Evolutionary conservation across 1,140 invertebrate species (phyloP), one percentile per base, ranked within the genome.

Genomic region (Oppia nitens): DNA sequence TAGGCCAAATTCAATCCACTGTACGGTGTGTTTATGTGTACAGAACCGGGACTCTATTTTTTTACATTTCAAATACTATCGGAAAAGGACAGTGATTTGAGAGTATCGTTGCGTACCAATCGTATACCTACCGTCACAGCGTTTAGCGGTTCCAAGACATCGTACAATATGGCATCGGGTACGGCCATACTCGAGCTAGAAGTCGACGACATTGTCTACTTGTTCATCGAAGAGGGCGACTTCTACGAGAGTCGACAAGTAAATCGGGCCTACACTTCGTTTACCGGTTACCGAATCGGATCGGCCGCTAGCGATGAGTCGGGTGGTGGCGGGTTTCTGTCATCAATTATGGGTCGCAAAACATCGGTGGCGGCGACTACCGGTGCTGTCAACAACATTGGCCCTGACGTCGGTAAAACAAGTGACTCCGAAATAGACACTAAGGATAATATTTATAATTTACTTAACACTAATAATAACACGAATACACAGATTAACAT

Each of bases 181-280:
- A 25, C 25, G 9, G 40, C 57, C n/a, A 40, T 61, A 0, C 48
- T 61, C 2, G 20, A 23, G 12, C 24, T 61, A 47, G 28, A 21
- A 23, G 23, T 12, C 21, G 53, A 55, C 23, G 61, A 62, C 54
- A 48, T 62, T 12, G 57, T 62, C 2, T 62, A 62, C 61, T 40
- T 47, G 3, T 62, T 54, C 47, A 27, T 62, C 9, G 61, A 62
- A 21, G 26, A 62, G n/a, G 61, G 61, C 24, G 45, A 60, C n/a
- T 54, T 62, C n/a, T 55, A 55, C 45, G 61, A 62, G 23, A 61
- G 58, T 2, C 48, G 45, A 4, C 24, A 50, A 26, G 28, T 55
- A 17, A 55, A 47, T 12, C 29, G 55, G 11, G 61, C 59, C 21
- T 59, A 45, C 29, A 60, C 57, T 20, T 47, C 57, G 2, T 62